Evolutionary conservation across 2,888 invertebrate species (phyloP), one percentile per base, ranked within the genome.

Genomic region (Taenaris catops): DNA sequence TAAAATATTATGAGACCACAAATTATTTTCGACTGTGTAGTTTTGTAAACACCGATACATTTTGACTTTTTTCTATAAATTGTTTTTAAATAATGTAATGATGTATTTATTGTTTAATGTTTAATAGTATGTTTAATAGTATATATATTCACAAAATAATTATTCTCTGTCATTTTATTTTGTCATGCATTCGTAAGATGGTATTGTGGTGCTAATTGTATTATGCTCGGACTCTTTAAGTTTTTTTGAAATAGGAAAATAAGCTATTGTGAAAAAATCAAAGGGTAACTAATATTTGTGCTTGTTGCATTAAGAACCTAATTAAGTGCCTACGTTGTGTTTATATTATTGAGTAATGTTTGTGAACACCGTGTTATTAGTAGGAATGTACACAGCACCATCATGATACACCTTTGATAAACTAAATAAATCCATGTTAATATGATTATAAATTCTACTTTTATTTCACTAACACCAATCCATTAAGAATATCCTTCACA

Each of bases 401-500:
- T 76, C 79, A 83, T 78, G 63, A 65, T 73, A 78, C 74, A 76
- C 70, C 71, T 73, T 74, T 79, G 71, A 72, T 78, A 69, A 78
- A 72, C 64, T 71, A 67, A 84, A 81, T 81, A 84, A 83, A 83
- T 70, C 68, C 72, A 83, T 81, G 79, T 83, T 80, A 79, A 75
- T 81, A 74, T 63, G 63, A 53, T 55, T 38, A 28, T 20, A 6
- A n/a, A n/a, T 19, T 38, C 21, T 47, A 48, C 48, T 20, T 35
- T 45, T 49, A 48, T 46, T 45, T n/a, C n/a, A n/a, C n/a, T n/a
- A n/a, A n/a, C n/a, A n/a, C n/a, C n/a, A n/a, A n/a, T n/a, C n/a
- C n/a, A n/a, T n/a, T n/a, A n/a, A n/a, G n/a, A n/a, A n/a, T n/a
- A n/a, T n/a, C n/a, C n/a, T n/a, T n/a, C n/a, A n/a, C n/a, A n/a